phyloP scores from a whole-genome alignment of 92 coral and sea anemone species.

The Porites divaricata region DNA sequence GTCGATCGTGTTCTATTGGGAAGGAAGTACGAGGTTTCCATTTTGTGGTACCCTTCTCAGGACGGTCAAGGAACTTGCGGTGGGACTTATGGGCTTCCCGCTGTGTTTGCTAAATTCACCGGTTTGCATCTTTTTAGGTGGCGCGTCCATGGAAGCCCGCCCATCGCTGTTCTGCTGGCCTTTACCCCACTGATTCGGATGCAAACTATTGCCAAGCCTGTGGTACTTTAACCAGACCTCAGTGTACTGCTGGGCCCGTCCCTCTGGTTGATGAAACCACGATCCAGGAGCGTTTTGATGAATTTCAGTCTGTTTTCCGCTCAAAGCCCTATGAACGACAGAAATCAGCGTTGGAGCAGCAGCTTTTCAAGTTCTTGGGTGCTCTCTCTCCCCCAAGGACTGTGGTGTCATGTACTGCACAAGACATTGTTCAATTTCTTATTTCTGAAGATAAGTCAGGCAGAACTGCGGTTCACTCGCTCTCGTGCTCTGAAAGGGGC shows the following conservation, averaged over 20 bases:
- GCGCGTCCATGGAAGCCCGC: too few relatives aligned
- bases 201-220: slow-evolving; percentile 1
- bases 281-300: slow-evolving; percentile 19
- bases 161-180: too few relatives aligned
- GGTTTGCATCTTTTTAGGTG: too few relatives aligned
- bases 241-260: not conserved
- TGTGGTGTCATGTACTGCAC: slow-evolving; percentile 29
- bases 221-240: not conserved
- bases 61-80: too few relatives aligned
- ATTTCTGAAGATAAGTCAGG: slow-evolving; percentile 46
- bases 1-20: slow-evolving; percentile 42
- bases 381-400: slow-evolving; percentile 15
- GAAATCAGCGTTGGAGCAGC: slow-evolving; percentile 21
- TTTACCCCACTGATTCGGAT: too few relatives aligned
- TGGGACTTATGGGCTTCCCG: too few relatives aligned
- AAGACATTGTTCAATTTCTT: slow-evolving; percentile 53
- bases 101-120: too few relatives aligned
- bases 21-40: not conserved
- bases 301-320: slow-evolving; percentile 19
- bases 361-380: slow-evolving; percentile 12
- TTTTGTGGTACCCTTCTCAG: too few relatives aligned
- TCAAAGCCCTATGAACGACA: not conserved
- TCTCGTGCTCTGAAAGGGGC: not conserved
- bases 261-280: not conserved
- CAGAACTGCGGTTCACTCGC: slow-evolving; percentile 5